Percentiles rank a stretch among this genome's conserved stretches.
Conservation (phyloP, 1,140 invertebrate genomes). For the Telenomus remus region DNA sequence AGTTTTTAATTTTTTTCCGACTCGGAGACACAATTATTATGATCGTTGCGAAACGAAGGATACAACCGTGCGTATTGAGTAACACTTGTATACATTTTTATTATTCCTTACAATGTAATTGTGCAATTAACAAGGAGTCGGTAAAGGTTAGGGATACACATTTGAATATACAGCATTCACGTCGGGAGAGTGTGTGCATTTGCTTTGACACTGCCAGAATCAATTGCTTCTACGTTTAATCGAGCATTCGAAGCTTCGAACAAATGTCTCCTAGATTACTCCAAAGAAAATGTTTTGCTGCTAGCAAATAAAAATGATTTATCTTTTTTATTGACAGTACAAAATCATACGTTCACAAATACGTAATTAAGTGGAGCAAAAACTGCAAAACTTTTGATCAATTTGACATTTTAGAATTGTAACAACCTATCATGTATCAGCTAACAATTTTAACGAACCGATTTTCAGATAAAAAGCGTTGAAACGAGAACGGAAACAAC, state of each 20-base stretch:
- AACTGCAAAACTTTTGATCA: too few relatives aligned
- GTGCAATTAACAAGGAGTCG: slow-evolving; percentile 49
- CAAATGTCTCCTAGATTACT: slow-evolving; percentile 25
- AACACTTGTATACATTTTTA: slow-evolving; percentile 38
- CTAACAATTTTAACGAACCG: too few relatives aligned
- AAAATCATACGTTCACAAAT: too few relatives aligned
- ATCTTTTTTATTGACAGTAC: too few relatives aligned
- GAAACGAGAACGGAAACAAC: too few relatives aligned
- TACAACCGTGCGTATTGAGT: slow-evolving; percentile 43
- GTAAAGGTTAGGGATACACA: slow-evolving; percentile 48
- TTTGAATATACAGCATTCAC: slow-evolving; percentile 22
- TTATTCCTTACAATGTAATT: slow-evolving; percentile 50
- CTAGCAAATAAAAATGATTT: too few relatives aligned
- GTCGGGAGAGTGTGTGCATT: slow-evolving; percentile 1
- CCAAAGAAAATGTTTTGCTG: slow-evolving; percentile 9
- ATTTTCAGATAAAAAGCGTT: too few relatives aligned
- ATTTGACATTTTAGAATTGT: too few relatives aligned
- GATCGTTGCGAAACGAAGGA: slow-evolving; percentile 46
- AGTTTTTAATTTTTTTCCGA: slow-evolving; percentile 15
- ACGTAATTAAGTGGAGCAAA: too few relatives aligned
- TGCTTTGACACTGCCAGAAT: slow-evolving; percentile 18
- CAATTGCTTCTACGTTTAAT: slow-evolving; percentile 24
- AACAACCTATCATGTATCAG: too few relatives aligned
- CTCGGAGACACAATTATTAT: slow-evolving; percentile 22
- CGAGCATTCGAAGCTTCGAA: slow-evolving; percentile 9